Base-by-base conservation (phyloP, 2,888 invertebrate genomes). In the Dichetophora obliterata region DNA sequence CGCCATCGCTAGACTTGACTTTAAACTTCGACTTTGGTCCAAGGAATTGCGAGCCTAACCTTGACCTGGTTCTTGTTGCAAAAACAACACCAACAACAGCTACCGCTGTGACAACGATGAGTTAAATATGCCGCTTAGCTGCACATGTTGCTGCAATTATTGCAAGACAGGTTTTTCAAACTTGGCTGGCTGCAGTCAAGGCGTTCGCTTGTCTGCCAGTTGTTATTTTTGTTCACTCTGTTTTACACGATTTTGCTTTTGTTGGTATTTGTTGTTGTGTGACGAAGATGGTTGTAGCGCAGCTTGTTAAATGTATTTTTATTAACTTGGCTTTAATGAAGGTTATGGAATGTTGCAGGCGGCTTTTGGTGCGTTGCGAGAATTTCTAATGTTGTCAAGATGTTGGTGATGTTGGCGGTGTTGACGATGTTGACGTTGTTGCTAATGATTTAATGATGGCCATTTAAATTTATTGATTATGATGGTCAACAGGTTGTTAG, bases 11-110 rank as follows among this genome's bases (percentile, higher is more conserved):
- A 85, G 34, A 83, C 86, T 83, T 84, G 86, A 85, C 85, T 85
- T 85, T 85, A 86, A 85, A 85, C 86, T 78, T 73, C 76, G 79
- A 79, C 84, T 83, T 82, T 81, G 84, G 85, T 84, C 82, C 81
- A 81, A 82, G 81, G 82, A 82, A 80, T 81, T 76, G 76, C 78
- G 72, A 34, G 82, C 80, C 65, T 84, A 88, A 88, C 88, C 88
- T 88, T 88, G 88, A 88, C 88, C 88, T 85, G 88, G 87, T 88
- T 88, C 88, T 88, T 86, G 86, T 88, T 87, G 86, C 84, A 85
- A 86, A 85, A 87, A 83, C 81, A 80, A 83, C 84, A 83, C 80
- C 82, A 78, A 78, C 82, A 82, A 78, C 68, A 78, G 68, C 65
- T 73, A 57, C 76, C 70, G 34, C 37, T 65, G 73, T 11, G 50